Base-by-base conservation (phyloP, 2,888 invertebrate genomes). In the Gortyna flavago region DNA sequence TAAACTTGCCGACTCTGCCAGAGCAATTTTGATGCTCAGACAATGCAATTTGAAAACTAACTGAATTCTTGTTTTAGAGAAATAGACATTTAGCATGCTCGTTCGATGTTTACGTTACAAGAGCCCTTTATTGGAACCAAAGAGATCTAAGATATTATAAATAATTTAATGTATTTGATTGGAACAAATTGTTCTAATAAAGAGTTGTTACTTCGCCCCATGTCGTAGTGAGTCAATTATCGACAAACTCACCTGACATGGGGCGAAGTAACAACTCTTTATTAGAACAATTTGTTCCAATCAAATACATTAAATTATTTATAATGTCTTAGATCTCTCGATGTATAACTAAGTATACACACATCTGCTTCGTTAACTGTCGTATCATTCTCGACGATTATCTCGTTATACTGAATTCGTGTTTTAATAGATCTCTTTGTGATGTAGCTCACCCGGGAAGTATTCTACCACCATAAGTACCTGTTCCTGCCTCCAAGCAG, bases 211-310 rank as follows among this genome's bases (percentile, higher is more conserved):
- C 35, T 54, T 59, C 59, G 67, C 67, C 32, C 54, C 84, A 51
- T 69, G 61, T 62, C 35, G 9, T 62, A 69, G 66, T 84, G 38
- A 69, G 41, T 9, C 69, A 57, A 83, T 83, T 72, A 78, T 83
- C 38, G 54, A 18, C 4, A 70, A 79, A 57, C 54, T 61, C 61
- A n/a, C n/a, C n/a, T n/a, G n/a, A n/a, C n/a, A n/a, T n/a, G n/a
- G n/a, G n/a, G n/a, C n/a, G n/a, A n/a, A n/a, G n/a, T n/a, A n/a
- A n/a, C n/a, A n/a, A n/a, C n/a, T n/a, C n/a, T n/a, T n/a, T n/a
- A n/a, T n/a, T n/a, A n/a, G n/a, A n/a, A n/a, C n/a, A n/a, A n/a
- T n/a, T n/a, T n/a, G n/a, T n/a, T n/a, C n/a, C n/a, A n/a, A n/a
- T n/a, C n/a, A n/a, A n/a, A n/a, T n/a, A n/a, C n/a, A n/a, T n/a